These are phyloP conservation scores for Heliconius melpomene DNA, from an alignment of 1,140 invertebrate species.

Conservation along the genomic window DNA sequence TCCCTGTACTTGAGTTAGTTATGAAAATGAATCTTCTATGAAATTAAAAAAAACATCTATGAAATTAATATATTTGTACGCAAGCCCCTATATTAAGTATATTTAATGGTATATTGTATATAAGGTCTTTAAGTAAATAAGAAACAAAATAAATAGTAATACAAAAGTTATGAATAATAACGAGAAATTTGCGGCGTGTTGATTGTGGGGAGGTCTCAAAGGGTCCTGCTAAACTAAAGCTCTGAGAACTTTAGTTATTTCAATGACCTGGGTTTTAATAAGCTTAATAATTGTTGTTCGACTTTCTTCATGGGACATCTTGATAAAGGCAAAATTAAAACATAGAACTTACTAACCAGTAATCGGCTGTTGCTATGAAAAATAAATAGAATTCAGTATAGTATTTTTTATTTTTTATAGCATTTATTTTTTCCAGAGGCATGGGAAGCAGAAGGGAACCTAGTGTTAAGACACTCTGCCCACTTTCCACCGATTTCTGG, in stretches of 20 bases:
- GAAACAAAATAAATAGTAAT: neutral
- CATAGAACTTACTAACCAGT: neutral
- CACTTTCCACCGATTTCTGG: too few relatives aligned
- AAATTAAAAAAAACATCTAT: neutral
- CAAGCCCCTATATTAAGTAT: neutral
- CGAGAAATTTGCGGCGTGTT: constrained; percentile 11
- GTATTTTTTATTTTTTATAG: too few relatives aligned
- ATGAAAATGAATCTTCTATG: constrained; percentile 13
- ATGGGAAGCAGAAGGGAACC: too few relatives aligned
- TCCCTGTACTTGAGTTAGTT: constrained; percentile 22
- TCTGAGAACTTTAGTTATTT: constrained; percentile 12
- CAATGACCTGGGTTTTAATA: constrained; percentile 17
- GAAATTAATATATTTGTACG: neutral
- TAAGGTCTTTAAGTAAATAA: neutral
- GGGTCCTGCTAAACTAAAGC: constrained; percentile 13
- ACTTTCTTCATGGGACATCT: neutral
- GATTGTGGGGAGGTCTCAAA: constrained; percentile 15
- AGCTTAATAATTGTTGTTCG: constrained; percentile 4
- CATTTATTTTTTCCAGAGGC: too few relatives aligned
- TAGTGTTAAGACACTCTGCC: too few relatives aligned
- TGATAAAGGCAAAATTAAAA: neutral
- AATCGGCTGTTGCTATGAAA: too few relatives aligned
- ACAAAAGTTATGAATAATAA: constrained; percentile 24
- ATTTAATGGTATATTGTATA: too few relatives aligned
- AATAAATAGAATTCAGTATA: too few relatives aligned